Evolutionary conservation across 2,888 invertebrate species (phyloP).

Genomic region (Nomada lathburiana): DNA sequence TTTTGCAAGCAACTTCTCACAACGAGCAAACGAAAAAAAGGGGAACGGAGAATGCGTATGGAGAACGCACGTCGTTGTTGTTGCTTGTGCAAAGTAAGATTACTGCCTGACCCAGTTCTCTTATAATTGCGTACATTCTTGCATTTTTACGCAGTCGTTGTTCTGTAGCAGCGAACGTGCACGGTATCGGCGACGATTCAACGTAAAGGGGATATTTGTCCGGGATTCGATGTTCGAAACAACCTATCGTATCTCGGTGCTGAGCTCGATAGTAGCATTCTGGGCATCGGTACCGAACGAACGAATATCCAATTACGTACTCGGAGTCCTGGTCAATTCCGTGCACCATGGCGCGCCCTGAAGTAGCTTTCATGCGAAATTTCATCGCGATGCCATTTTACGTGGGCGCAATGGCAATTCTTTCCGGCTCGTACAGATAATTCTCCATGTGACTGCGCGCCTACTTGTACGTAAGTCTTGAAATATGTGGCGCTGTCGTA

Average conservation of each 20-base stretch:
- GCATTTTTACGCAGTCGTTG: constrained; percentile 31
- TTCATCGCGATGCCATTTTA: constrained; percentile 4
- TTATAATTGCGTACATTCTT: constrained; percentile 49
- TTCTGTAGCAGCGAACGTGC: too few relatives aligned
- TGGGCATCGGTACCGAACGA: background rate
- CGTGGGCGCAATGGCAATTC: constrained; percentile 18
- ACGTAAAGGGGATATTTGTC: too few relatives aligned
- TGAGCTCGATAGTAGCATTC: background rate
- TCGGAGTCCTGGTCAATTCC: constrained; percentile 14
- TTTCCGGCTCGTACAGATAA: background rate
- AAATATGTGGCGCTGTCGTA: constrained; percentile 25
- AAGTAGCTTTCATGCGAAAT: constrained; percentile 7
- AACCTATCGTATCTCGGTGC: too few relatives aligned
- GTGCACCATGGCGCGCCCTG: background rate
- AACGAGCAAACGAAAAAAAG: background rate
- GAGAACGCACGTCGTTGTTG: constrained; percentile 8
- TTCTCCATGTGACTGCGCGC: background rate
- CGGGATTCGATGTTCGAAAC: too few relatives aligned
- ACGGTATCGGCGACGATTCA: background rate
- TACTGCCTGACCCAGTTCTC: constrained; percentile 50
- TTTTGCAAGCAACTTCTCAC: background rate
- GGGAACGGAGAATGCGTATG: background rate
- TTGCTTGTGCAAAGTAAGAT: constrained; percentile 37
- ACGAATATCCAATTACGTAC: constrained; percentile 9
- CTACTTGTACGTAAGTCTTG: constrained; percentile 12